Evolutionary conservation across 2,888 invertebrate genomes (phyloP), one percentile per base, ranked within the genome.

Genomic region (Polydrusus pterygomalis): DNA sequence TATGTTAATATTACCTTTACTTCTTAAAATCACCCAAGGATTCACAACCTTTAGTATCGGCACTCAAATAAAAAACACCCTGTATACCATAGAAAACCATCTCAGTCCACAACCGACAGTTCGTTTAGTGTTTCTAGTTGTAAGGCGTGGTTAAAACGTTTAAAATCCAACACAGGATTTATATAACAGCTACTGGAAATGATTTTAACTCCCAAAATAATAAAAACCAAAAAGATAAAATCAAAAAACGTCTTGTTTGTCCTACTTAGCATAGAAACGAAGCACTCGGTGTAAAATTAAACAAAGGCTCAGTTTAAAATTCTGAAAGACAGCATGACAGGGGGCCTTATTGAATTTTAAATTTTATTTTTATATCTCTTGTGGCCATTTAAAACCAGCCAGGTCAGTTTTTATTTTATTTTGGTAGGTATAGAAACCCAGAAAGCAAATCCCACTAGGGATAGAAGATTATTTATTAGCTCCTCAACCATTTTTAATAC

Each of bases 261-360:
- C 62, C 71, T 67, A 72, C 60, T 74, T 74, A 71, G 49, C 77
- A 67, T 74, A 74, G 67, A 71, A 58, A 69, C 65, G 62, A 68
- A 54, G 72, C n/a, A 15, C 56, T 51, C 49, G 25, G 60, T 72
- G 72, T 72, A 72, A 71, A 75, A 64, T 54, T 71, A 72, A 72
- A 77, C 75, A 75, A 77, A 77, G 70, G 72, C 34, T 15, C 70
- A 40, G 70, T 70, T 77, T 73, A 70, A 74, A 77, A 74, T 77
- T 68, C 71, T 71, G 71, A 77, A 74, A 73, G 77, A 74, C 77
- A 56, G 49, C 77, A 56, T 77, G 74, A 77, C 77, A 51, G 77
- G 74, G 71, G 64, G 67, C 74, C 74, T 68, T 74, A 77, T 74
- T 77, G 77, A 77, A 77, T 74, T 77, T 77, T 62, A 77, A 77